Conservation (phyloP, 2,888 invertebrate genomes). For the Diarsia mendica region DNA sequence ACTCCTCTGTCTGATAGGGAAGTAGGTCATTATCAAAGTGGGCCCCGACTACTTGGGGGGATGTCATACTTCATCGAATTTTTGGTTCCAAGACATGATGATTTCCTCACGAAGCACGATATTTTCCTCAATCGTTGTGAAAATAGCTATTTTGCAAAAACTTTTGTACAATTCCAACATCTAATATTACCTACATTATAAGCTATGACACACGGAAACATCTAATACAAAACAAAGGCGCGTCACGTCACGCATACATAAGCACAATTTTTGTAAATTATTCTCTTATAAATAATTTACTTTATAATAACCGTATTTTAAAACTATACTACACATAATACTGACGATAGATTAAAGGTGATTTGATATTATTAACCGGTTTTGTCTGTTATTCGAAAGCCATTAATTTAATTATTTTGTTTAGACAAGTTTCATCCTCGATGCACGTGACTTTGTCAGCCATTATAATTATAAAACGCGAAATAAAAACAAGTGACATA, state of each 20-base stretch:
- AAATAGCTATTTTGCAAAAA: background rate
- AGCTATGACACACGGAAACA: background rate
- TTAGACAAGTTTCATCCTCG: background rate
- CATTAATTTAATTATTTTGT: slow-evolving; percentile 28
- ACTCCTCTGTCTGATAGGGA: background rate
- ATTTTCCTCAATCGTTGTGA: background rate
- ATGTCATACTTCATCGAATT: background rate
- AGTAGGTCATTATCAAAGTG: background rate
- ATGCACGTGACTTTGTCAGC: background rate
- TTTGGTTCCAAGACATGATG: background rate
- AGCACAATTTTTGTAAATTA: slow-evolving; percentile 2
- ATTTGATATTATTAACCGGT: slow-evolving; percentile 28
- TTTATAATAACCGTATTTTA: slow-evolving; percentile 1
- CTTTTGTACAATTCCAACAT: background rate
- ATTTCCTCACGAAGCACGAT: background rate
- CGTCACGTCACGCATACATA: slow-evolving; percentile 28
- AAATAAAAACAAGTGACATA: background rate
- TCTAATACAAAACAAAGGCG: slow-evolving; percentile 1
- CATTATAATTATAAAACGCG: background rate
- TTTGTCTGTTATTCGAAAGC: slow-evolving; percentile 1
- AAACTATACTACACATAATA: slow-evolving; percentile 11
- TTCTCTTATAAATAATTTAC: slow-evolving; percentile 9
- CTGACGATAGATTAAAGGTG: slow-evolving; percentile 9
- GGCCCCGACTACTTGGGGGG: background rate
- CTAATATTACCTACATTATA: background rate